Conservation (phyloP, 2,113 vertebrate genomes). For the Lasiurus cinereus region DNA sequence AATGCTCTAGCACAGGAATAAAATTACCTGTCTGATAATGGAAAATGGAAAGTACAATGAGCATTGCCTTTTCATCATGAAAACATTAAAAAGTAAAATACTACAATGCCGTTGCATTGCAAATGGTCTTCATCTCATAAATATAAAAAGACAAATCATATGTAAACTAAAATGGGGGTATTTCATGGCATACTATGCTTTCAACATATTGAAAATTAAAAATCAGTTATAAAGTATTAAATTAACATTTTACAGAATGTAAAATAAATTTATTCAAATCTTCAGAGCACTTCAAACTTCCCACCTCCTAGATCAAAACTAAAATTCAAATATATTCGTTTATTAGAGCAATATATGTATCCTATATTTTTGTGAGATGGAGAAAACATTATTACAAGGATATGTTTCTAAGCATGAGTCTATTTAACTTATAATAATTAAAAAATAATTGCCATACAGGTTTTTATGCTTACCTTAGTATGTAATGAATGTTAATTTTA, state of each 20-base stretch:
- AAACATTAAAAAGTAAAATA: slow-evolving; percentile 76
- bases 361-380: background rate
- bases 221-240: slow-evolving; percentile 69
- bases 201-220: slow-evolving; percentile 49
- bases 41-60: slow-evolving; percentile 77
- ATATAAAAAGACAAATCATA: slow-evolving; percentile 75
- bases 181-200: slow-evolving; percentile 63
- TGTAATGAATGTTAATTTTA: slow-evolving; percentile 69
- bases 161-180: slow-evolving; percentile 75
- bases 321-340: slow-evolving; percentile 27
- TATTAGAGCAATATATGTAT: background rate
- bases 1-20: slow-evolving; percentile 77
- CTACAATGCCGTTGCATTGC: slow-evolving; percentile 63
- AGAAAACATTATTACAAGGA: slow-evolving; percentile 21
- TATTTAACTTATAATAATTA: slow-evolving; percentile 61
- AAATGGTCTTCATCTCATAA: slow-evolving; percentile 66
- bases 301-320: slow-evolving; percentile 24
- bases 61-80: slow-evolving; percentile 72
- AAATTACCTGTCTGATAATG: slow-evolving; percentile 79
- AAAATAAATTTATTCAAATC: slow-evolving; percentile 64
- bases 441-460: slow-evolving; percentile 59
- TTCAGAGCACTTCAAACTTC: slow-evolving; percentile 56
- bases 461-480: slow-evolving; percentile 67
- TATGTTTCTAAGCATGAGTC: slow-evolving; percentile 17
- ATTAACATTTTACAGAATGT: slow-evolving; percentile 77